A percentile compares a stretch with the other conserved stretches of the same genome.
These are phyloP conservation scores for Pseudomyrmex sp. DNA, from an alignment of 1,140 invertebrate genomes.

Conservation along the genomic window DNA sequence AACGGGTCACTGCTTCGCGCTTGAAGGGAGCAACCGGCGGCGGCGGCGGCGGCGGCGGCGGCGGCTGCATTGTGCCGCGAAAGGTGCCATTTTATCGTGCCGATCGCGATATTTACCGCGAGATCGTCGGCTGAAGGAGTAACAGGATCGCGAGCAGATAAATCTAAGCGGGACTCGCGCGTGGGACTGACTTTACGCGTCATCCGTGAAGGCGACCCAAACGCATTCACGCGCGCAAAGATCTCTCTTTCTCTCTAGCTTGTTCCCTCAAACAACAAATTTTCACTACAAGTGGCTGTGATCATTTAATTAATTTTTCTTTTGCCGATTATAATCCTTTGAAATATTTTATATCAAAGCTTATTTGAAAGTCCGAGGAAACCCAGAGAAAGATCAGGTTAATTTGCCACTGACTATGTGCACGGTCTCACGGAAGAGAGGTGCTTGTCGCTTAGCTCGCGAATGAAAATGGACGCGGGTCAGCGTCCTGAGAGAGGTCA, in stretches of 20 bases:
- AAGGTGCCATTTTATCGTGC: slow-evolving; percentile 54
- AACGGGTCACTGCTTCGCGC: slow-evolving; percentile 12
- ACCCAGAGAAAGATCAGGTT: not conserved
- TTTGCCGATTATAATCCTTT: too few species aligned
- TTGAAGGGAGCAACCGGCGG: slow-evolving; percentile 3
- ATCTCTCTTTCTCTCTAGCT: too few species aligned
- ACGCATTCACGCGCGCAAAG: not conserved
- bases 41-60: not conserved
- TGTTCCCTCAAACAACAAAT: too few species aligned
- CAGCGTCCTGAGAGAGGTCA: slow-evolving; percentile 43
- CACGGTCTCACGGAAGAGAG: not conserved
- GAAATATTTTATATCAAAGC: too few species aligned
- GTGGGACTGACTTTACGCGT: slow-evolving; percentile 21
- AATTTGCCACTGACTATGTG: not conserved
- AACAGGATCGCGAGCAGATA: slow-evolving; percentile 51
- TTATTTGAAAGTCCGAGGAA: too few species aligned
- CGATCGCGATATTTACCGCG: slow-evolving; percentile 56
- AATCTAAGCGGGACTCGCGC: slow-evolving; percentile 18
- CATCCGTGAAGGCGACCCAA: slow-evolving; percentile 21
- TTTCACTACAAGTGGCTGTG: too few species aligned
- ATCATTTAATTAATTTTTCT: too few species aligned
- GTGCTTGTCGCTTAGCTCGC: not conserved
- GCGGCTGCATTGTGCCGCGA: slow-evolving; percentile 37
- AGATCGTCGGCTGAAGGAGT: slow-evolving; percentile 25
- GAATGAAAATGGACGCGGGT: slow-evolving; percentile 39